phyloP scores from a whole-genome alignment of 2,888 invertebrate genomes.

The Dendrolimus houi region DNA sequence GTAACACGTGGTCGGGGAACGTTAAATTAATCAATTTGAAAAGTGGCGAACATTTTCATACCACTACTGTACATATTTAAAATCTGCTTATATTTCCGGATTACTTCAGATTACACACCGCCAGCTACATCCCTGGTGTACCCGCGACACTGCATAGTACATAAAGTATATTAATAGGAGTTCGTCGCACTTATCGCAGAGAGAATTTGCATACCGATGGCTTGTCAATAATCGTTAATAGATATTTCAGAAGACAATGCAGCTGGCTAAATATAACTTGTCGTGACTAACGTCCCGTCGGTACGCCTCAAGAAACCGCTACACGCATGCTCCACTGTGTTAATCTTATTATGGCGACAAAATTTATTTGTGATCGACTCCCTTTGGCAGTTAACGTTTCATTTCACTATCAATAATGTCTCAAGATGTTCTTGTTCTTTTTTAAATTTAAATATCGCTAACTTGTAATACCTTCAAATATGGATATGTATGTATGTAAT shows the following conservation, averaged over 20 bases:
- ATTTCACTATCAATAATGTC: constrained; percentile 31
- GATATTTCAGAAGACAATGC: constrained; percentile 76
- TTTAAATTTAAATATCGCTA: background rate
- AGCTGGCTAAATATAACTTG: constrained; percentile 67
- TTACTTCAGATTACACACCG: background rate
- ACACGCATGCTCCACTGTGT: constrained; percentile 56
- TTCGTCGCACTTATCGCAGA: constrained; percentile 70
- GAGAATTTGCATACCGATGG: constrained; percentile 72
- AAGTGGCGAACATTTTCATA: too few relatives aligned
- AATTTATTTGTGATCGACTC: constrained; percentile 65
- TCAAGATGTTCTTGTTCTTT: constrained; percentile 2
- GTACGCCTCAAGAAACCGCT: constrained; percentile 25
- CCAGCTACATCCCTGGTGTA: constrained; percentile 31
- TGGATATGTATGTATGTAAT: too few relatives aligned
- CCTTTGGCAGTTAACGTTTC: constrained; percentile 56
- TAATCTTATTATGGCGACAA: constrained; percentile 69
- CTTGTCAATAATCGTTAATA: constrained; percentile 76
- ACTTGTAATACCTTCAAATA: too few relatives aligned
- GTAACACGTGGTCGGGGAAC: too few relatives aligned
- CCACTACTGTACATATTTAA: too few relatives aligned
- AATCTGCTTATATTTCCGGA: too few relatives aligned
- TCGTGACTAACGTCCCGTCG: constrained; percentile 67
- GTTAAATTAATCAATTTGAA: too few relatives aligned
- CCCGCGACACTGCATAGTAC: constrained; percentile 45
- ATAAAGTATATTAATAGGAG: constrained; percentile 72